These are phyloP conservation scores for Empis stercorea DNA, from an alignment of 2,888 invertebrate genomes.

Conservation along the genomic window DNA sequence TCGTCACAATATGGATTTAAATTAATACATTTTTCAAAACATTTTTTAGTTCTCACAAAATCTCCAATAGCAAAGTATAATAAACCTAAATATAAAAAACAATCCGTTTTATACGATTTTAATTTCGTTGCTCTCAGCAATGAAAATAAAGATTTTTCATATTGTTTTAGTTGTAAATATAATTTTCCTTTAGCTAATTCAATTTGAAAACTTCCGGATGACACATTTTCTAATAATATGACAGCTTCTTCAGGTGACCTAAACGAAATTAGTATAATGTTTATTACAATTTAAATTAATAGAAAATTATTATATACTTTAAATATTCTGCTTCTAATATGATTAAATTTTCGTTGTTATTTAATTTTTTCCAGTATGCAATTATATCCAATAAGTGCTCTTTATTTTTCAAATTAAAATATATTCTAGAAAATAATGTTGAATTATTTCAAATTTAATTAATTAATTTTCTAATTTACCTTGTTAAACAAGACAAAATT, in stretches of 20 bases:
- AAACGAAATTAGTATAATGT: conserved; percentile 1
- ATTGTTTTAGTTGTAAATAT: conserved; percentile 35
- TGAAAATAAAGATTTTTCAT: conserved; percentile 46
- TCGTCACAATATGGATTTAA: conserved; percentile 53
- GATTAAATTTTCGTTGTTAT: neutral
- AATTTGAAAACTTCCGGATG: conserved; percentile 20
- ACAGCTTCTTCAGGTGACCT: conserved; percentile 41
- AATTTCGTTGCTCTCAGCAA: conserved; percentile 58
- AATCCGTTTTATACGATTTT: conserved; percentile 59
- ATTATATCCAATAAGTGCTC: neutral
- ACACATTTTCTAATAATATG: conserved; percentile 34
- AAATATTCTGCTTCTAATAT: conserved; percentile 22
- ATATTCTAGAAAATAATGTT: conserved; percentile 26
- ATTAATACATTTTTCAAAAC: conserved; percentile 71
- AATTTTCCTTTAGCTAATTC: conserved; percentile 24
- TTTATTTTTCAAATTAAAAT: conserved; percentile 18
- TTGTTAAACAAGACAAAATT: conserved; percentile 18
- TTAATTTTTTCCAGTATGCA: no score
- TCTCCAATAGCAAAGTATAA: conserved; percentile 56
- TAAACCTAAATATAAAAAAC: conserved; percentile 63
- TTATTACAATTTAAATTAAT: neutral
- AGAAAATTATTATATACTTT: conserved; percentile 22
- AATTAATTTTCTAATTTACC: conserved; percentile 14
- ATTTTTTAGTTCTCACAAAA: conserved; percentile 61
- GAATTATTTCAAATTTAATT: conserved; percentile 12